Conservation (phyloP, 2,888 invertebrate genomes). For the Apamea sordens region DNA sequence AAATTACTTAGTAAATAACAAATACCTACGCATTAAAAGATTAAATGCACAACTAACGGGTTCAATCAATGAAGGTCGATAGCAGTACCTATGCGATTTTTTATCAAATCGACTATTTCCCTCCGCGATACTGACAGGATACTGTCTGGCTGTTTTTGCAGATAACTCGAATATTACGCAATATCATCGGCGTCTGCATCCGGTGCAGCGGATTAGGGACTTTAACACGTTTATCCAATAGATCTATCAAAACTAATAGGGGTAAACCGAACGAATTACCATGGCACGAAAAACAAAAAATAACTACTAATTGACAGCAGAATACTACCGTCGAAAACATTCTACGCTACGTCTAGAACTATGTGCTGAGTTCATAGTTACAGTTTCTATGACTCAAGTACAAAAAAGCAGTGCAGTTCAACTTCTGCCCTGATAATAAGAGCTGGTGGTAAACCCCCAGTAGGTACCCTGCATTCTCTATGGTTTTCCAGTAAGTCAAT, state of each 20-base stretch:
- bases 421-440: no score
- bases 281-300: background rate
- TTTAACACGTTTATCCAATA: background rate
- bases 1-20: background rate
- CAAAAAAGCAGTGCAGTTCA: no score
- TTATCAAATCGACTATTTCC: conserved; percentile 47
- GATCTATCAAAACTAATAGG: background rate
- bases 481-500: background rate
- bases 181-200: conserved; percentile 7
- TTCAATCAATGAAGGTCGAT: conserved; percentile 13
- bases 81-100: conserved; percentile 25
- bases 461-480: background rate
- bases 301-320: no score
- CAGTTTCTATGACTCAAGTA: background rate
- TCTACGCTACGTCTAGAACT: background rate
- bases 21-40: background rate
- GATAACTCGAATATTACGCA: conserved; percentile 30
- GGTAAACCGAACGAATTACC: background rate
- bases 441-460: no score
- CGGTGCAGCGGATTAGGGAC: background rate
- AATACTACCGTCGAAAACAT: background rate
- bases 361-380: background rate
- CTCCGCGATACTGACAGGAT: conserved; percentile 29
- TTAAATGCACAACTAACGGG: background rate
- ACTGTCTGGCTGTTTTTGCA: conserved; percentile 16